phyloP scores from a whole-genome alignment of 2,888 invertebrate species.

The Tetanocera ferruginea region DNA sequence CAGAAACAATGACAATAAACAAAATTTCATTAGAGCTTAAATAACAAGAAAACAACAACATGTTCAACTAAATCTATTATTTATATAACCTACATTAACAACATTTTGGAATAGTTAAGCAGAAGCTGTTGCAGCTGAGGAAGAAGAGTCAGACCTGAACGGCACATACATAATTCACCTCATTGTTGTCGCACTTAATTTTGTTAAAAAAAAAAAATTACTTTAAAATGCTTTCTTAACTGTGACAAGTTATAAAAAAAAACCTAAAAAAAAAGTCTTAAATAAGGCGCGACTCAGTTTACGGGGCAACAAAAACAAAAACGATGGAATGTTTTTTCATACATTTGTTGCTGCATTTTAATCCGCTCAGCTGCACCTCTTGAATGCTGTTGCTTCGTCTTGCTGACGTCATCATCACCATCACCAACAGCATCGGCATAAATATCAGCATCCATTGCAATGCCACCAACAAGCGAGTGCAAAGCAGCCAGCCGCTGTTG shows the following conservation, averaged over 20 bases:
- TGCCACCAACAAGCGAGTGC: neutral
- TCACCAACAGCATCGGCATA: neutral
- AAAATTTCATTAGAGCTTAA: too few relatives aligned
- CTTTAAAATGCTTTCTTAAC: too few relatives aligned
- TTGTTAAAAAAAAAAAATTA: neutral
- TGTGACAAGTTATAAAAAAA: too few relatives aligned
- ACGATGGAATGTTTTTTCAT: neutral
- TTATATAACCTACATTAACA: too few relatives aligned
- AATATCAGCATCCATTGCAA: neutral
- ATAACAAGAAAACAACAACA: conserved; percentile 10
- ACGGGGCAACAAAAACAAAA: neutral
- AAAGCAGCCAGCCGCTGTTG: neutral
- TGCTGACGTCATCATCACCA: conserved; percentile 1
- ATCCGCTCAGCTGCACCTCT: conserved; percentile 54
- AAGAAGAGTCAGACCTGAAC: neutral
- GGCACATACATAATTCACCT: neutral
- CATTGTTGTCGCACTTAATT: neutral
- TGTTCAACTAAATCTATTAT: neutral
- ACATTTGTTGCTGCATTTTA: conserved; percentile 38
- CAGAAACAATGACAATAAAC: too few relatives aligned
- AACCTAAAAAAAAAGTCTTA: neutral
- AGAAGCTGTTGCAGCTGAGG: neutral
- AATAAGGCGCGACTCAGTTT: conserved; percentile 29
- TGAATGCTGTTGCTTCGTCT: conserved; percentile 2
- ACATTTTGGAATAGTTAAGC: neutral